Percentiles rank a stretch among this genome's conserved stretches.
Conservation (phyloP, 1,140 invertebrate genomes). For the Mamestra configurata region DNA sequence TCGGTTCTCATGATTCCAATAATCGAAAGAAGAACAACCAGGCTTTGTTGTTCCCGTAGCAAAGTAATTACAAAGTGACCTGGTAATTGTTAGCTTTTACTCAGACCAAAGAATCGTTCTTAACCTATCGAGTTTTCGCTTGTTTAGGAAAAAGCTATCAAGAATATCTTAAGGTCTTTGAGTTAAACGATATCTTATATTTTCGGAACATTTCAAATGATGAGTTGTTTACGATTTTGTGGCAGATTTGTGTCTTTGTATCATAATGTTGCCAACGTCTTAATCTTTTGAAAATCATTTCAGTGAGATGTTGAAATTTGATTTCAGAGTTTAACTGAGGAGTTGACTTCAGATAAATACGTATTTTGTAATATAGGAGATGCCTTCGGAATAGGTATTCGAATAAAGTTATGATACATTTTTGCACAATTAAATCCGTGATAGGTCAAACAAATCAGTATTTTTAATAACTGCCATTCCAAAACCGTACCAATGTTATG, state of each 20-base stretch:
- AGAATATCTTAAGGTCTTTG: not conserved
- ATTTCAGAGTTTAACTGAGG: not conserved
- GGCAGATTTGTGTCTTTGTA: not conserved
- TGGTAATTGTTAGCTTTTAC: too few relatives aligned
- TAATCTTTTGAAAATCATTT: not conserved
- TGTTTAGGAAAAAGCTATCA: not conserved
- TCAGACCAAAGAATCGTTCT: not conserved
- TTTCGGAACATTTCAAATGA: not conserved
- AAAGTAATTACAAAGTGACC: not conserved
- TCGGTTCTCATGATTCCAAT: not conserved
- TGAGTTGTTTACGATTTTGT: slow-evolving; percentile 16
- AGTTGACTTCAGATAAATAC: not conserved
- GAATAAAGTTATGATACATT: too few relatives aligned
- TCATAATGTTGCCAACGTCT: not conserved
- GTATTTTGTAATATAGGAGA: too few relatives aligned
- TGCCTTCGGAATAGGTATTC: too few relatives aligned
- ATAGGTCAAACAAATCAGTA: too few relatives aligned
- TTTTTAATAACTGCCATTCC: too few relatives aligned
- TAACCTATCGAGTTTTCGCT: too few relatives aligned
- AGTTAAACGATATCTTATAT: slow-evolving; percentile 29
- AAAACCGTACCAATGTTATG: too few relatives aligned
- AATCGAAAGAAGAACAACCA: not conserved
- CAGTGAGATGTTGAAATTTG: not conserved
- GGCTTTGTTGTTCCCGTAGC: slow-evolving; percentile 10
- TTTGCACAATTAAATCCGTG: too few relatives aligned